Base-by-base conservation (phyloP, 1,140 invertebrate genomes). In the Neomicropteryx cornuta region DNA sequence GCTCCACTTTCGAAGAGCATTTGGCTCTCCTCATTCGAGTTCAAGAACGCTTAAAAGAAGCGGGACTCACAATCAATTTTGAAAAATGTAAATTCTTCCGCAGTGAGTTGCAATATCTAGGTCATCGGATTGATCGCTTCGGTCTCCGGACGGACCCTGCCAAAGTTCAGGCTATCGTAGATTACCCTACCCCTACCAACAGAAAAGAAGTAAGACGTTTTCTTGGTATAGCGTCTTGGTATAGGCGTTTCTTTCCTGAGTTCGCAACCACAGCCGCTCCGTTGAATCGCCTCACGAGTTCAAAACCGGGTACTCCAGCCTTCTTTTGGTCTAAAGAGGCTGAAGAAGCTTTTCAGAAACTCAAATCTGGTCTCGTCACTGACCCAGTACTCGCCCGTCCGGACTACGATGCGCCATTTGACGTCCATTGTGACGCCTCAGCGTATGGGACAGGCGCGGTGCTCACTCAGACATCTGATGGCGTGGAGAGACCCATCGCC, bases 1-100 rank as follows among this genome's bases (percentile, higher is more conserved):
- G 46, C 3, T 38, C 48, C 4, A 54, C 43, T 11, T 58, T 58
- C 33, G 53, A 67, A 4, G 48, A 62, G 11, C 68, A 73, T 41
- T 37, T 71, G 0, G 17, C 39, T n/a, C 37, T 60, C 18, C 23
- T 71, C 1, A 14, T 35, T 11, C 36, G 46, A 29, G 48, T 73
- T 3, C 49, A 68, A 3, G 29, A 53, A n/a, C 43, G 49, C 21
- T 43, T 72, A 4, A 35, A 37, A 16, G 37, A 47, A 27, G 55
- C 61, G 5, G 52, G 54, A 18, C 42, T 73, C 3, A 69, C 62
- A 19, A 47, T 71, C 2, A 71, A 65, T 23, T 44, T 61, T 1
- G 39, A 49, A 36, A 68, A 70, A 50, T 60, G 51, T 24, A 39
- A 60, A 23, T 70, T 72, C 43, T 56, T 50, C 13, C 41, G 52